Evolutionary conservation across 2,797 vertebrate species (phyloP), one percentile per base, ranked within the genome.

Genomic region (Cercopithecus mitis): DNA sequence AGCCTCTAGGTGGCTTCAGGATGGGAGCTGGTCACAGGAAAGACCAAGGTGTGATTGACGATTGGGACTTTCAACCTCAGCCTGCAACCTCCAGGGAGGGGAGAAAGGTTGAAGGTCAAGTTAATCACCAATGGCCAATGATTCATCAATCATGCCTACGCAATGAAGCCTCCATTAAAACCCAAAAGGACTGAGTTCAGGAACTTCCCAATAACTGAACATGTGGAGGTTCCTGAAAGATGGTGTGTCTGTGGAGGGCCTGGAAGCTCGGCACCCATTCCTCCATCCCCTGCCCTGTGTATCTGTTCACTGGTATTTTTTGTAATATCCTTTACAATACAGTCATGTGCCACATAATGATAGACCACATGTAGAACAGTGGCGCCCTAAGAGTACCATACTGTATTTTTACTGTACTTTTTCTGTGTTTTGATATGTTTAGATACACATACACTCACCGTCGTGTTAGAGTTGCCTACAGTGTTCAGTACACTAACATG

Each of bases 261-360:
- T 5, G 45, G 77, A 6, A 5, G 58, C 17, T 19, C n/a, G 7
- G 12, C n/a, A 2, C 3, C n/a, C 2, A 10, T 43, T 43, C 12
- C 8, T 4, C 4, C 1, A 4, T 11, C 2, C 64, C 36, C 27
- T 15, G 8, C 41, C 30, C 57, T 33, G 1, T n/a, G 30, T 1
- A 19, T 25, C 36, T 43, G 9, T 39, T 77, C 43, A n/a, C 3
- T 39, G 7, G 36, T 3, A 12, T 12, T 43, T 27, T 55, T 5
- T 45, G 57, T 45, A 20, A 45, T 7, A 43, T 30, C 39, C 19
- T 43, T 30, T 39, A 24, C 5, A 0, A 33, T 81, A 67, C 39
- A 47, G 75, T 20, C 75, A 3, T 30, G 8, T 6, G 30, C 43
- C 30, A 19, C 75, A 6, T 5, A 33, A 19, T 10, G 27, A 12